phyloP scores from a whole-genome alignment of 2,888 invertebrate genomes.

The Apodemia zela region DNA sequence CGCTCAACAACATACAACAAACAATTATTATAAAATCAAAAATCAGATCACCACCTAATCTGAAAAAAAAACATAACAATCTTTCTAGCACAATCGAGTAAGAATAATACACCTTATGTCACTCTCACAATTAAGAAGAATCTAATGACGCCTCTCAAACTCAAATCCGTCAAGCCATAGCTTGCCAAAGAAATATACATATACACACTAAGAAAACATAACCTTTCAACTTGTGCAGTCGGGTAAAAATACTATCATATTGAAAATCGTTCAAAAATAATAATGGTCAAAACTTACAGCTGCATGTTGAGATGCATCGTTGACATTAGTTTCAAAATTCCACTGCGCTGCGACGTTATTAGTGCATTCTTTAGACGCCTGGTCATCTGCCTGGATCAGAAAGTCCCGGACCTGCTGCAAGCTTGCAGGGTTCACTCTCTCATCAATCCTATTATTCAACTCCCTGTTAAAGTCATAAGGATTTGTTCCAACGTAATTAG shows the following conservation, averaged over 20 bases:
- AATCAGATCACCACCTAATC: no score
- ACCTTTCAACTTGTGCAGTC: neutral
- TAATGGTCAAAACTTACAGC: conserved; percentile 83
- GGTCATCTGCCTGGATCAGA: conserved; percentile 85
- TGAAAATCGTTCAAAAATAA: neutral
- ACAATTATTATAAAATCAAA: no score
- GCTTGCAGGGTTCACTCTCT: conserved; percentile 64
- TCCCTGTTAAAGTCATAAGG: conserved; percentile 59
- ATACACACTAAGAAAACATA: neutral
- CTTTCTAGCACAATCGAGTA: no score
- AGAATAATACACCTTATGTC: no score
- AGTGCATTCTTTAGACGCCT: conserved; percentile 89
- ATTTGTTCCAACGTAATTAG: conserved; percentile 63
- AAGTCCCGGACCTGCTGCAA: conserved; percentile 78
- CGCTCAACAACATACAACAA: no score
- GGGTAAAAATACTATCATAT: neutral
- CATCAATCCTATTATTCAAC: conserved; percentile 51
- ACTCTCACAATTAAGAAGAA: no score
- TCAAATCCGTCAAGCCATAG: no score
- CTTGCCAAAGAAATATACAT: no score
- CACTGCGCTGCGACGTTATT: conserved; percentile 93
- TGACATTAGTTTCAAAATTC: conserved; percentile 93
- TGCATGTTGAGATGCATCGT: conserved; percentile 89
- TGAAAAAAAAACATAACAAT: no score
- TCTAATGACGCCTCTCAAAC: no score